Conservation (phyloP, 2,113 vertebrate species). For the Drymodes brunneopygia region DNA sequence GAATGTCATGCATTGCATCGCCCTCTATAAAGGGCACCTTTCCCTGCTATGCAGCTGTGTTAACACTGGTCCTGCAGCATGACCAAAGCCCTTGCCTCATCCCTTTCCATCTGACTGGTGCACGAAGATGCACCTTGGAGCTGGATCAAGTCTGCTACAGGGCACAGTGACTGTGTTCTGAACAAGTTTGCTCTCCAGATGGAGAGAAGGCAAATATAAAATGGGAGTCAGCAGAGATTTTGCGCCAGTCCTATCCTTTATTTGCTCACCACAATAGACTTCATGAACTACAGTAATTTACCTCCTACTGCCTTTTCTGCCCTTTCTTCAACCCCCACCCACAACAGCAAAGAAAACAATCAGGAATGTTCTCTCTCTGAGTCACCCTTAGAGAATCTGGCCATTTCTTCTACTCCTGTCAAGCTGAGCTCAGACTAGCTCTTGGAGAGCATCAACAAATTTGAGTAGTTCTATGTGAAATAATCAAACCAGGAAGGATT, state of each 20-base stretch:
- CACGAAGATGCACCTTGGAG: not conserved
- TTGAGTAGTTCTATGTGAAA: not conserved
- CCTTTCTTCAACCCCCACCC: not conserved
- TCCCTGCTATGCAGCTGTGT: not conserved
- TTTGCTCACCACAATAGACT: not conserved
- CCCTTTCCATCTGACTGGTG: not conserved
- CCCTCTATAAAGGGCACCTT: not conserved
- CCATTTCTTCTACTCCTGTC: not conserved
- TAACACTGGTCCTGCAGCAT: not conserved
- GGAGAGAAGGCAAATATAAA: not conserved
- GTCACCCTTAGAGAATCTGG: not conserved
- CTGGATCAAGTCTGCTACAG: not conserved
- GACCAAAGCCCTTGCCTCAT: not conserved
- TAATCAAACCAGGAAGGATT: conserved; percentile 13
- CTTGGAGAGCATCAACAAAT: not conserved
- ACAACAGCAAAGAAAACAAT: not conserved
- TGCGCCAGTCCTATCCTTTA: not conserved
- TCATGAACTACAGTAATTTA: not conserved
- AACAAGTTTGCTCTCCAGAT: not conserved
- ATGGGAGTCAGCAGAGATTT: not conserved
- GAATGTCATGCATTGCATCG: not conserved
- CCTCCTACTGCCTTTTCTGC: not conserved
- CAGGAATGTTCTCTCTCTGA: not conserved
- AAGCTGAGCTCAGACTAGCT: not conserved
- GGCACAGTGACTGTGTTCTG: not conserved